Percentiles rank a stretch among this genome's conserved stretches.
Evolutionary conservation across 2,797 vertebrate genomes (phyloP).

Genomic region (Capromys pilorides): DNA sequence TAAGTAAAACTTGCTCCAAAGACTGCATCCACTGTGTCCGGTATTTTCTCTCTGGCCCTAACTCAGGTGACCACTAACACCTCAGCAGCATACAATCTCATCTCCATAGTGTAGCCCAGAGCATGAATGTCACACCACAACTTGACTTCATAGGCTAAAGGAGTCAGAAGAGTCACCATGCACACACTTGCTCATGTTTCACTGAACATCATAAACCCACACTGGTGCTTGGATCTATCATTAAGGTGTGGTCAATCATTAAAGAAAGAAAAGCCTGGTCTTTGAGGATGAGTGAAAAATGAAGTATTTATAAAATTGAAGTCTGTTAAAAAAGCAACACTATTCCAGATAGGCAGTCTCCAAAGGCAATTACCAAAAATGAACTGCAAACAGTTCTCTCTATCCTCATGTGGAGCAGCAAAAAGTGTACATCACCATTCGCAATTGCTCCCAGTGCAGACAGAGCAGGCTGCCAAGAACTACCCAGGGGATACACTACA

Average conservation of each 20-base stretch:
- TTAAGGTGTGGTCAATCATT: conserved; percentile 63
- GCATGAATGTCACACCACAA: fast-evolving
- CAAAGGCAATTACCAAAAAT: conserved; percentile 66
- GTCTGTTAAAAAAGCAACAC: conserved; percentile 24
- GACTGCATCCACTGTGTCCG: neutral
- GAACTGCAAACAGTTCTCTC: conserved; percentile 30
- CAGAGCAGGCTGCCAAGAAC: neutral
- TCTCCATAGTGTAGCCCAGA: fast-evolving
- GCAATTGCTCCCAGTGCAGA: neutral
- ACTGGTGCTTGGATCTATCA: conserved; percentile 17
- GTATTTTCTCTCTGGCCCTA: neutral
- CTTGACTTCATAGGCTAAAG: fast-evolving
- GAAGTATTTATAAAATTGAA: conserved; percentile 19
- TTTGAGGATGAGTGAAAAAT: conserved; percentile 66
- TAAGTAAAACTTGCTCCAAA: fast-evolving
- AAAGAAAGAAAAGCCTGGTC: conserved; percentile 58
- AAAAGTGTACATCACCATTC: conserved; percentile 47
- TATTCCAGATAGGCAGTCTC: conserved; percentile 47
- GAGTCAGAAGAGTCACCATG: neutral
- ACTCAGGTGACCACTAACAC: no score
- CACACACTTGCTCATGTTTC: conserved; percentile 32
- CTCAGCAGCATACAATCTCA: neutral
- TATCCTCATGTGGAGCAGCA: neutral
- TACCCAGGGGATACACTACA: neutral
- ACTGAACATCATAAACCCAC: conserved; percentile 69